phyloP scores from a whole-genome alignment of 1,140 invertebrate genomes.

The Physella acuta region DNA sequence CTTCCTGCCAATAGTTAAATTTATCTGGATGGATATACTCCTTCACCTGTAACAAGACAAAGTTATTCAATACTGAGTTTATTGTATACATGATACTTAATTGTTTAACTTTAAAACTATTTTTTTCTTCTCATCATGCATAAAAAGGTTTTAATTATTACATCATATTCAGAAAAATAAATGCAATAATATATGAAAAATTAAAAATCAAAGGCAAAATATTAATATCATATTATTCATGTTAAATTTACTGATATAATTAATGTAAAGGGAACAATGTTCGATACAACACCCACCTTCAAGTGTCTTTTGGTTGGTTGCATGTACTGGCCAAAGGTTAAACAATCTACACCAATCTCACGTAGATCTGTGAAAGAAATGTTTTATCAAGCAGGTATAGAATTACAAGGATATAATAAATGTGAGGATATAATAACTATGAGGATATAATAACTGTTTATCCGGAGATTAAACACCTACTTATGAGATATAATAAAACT shows the following conservation, averaged over 20 bases:
- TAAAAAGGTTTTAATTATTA: neutral
- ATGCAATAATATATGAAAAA: neutral
- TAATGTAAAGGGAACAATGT: too few relatives aligned
- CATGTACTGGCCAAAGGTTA: conserved; percentile 99
- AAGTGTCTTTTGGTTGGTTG: conserved; percentile 71
- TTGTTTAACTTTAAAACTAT: neutral
- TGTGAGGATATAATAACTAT: too few relatives aligned
- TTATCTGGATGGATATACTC: conserved; percentile 97
- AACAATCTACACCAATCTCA: conserved; percentile 79
- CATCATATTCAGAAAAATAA: conserved; percentile 1
- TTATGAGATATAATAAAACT: too few relatives aligned
- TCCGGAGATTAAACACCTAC: too few relatives aligned
- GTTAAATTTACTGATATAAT: too few relatives aligned
- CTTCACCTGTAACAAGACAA: conserved; percentile 57
- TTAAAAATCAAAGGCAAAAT: too few relatives aligned
- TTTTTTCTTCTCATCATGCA: neutral
- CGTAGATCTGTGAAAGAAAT: conserved; percentile 44
- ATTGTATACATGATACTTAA: neutral
- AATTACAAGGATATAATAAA: too few relatives aligned
- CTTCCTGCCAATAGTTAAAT: conserved; percentile 86
- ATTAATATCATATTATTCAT: too few relatives aligned
- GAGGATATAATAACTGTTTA: too few relatives aligned
- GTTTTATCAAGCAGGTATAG: too few relatives aligned
- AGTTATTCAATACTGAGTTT: neutral
- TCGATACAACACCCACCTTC: too few relatives aligned